A percentile compares a stretch with the other conserved stretches of the same genome.
phyloP scores from a whole-genome alignment of 92 coral and sea anemone species.

The Nematostella vectensis region DNA sequence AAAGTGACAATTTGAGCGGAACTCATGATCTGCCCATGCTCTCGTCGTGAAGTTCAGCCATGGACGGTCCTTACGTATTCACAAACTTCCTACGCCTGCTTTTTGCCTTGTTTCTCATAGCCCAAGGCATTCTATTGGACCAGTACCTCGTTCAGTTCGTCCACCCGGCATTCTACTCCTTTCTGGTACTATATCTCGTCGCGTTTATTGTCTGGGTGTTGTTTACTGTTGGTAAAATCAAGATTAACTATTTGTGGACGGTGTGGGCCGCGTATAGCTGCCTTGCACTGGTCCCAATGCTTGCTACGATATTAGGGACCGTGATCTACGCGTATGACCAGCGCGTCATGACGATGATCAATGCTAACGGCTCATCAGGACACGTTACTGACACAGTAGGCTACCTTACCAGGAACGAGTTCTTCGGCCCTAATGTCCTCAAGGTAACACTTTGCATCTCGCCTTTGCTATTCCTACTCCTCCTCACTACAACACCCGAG shows the following conservation, averaged over 20 bases:
- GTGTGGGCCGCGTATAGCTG: constrained; percentile 1
- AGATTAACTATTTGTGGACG: neutral
- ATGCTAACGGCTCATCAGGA: neutral
- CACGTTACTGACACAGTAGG: neutral
- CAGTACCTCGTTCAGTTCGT: constrained; percentile 5
- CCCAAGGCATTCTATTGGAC: neutral
- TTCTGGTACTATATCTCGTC: neutral
- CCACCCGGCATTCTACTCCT: constrained; percentile 1
- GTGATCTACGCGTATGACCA: constrained; percentile 1
- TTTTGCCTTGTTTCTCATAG: constrained; percentile 1
- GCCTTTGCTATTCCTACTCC: neutral
- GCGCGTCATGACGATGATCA: neutral
- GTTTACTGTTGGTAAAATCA: constrained; percentile 1
- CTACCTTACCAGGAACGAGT: neutral
- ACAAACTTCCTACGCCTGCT: constrained; percentile 2
- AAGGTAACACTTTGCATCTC: neutral
- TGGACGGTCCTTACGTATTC: neutral
- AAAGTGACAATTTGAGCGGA: no score
- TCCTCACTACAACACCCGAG: neutral
- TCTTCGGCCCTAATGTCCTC: constrained; percentile 1
- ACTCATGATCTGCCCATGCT: no score
- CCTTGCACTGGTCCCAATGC: constrained; percentile 1
- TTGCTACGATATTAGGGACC: constrained; percentile 1
- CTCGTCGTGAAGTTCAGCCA: no score
- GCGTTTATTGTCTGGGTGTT: neutral